Evolutionary conservation across 2,113 vertebrate genomes (phyloP), one percentile per base, ranked within the genome.

Genomic region (Pogonocichla stellata): DNA sequence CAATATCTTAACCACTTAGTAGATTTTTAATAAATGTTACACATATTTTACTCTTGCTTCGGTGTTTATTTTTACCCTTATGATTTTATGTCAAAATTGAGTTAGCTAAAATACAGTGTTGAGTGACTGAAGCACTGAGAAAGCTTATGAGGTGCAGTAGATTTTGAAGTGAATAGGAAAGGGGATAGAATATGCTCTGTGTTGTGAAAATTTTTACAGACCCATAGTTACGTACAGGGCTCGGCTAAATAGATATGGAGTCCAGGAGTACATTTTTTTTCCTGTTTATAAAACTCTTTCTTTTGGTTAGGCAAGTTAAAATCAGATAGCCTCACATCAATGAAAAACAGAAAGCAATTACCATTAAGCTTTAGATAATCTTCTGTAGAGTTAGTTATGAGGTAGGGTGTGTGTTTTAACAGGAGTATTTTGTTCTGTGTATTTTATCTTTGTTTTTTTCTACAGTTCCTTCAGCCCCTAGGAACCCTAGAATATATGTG

Each of bases 381-480:
- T 48, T 60, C 48, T 64, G 10, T 47, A 65, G n/a, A 42, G 12
- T 47, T 77, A 80, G 20, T 54, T 38, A 38, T 7, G 5, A 69
- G 6, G 9, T 22, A 38, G 14, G 53, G 10, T 62, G 64, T 67
- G 36, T 72, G 14, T 67, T 91, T 87, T 65, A 64, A 60, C 4
- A 69, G 9, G 8, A 85, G 9, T 53, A 58, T 51, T 92, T 77
- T 5, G 2, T 18, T 75, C 24, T 78, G 4, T 51, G 10, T 29
- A 20, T 95, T 92, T 45, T 15, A 26, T 48, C 3, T 51, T 42
- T 14, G 6, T n/a, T 23, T 75, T 75, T 43, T 85, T 16, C 73
- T 86, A 31, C 84, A 98, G 98, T 97, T 96, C 97, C 97, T 69
- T 97, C 97, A 62, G 92, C 94, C n/a, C 98, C 98, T 86, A 86